These are phyloP conservation scores for Chaetorhynchus papuensis DNA, from an alignment of 2,113 vertebrate species.

Conservation along the genomic window DNA sequence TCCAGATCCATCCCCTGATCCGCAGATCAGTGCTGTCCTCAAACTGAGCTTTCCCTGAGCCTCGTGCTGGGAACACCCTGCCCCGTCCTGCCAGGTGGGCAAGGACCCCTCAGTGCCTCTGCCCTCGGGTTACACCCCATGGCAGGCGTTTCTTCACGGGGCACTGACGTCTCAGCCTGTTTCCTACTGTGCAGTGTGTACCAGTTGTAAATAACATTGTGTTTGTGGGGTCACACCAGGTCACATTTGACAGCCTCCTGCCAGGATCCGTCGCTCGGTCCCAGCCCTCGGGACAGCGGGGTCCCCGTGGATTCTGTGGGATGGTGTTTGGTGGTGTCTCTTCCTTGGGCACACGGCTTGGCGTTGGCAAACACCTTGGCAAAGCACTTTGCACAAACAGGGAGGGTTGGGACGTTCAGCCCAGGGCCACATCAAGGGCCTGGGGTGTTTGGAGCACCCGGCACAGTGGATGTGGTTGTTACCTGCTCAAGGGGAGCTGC, in stretches of 20 bases:
- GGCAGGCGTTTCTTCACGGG: accelerated
- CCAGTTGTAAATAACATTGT: no score
- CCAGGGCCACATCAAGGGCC: accelerated
- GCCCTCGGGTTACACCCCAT: accelerated
- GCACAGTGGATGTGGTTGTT: neutral
- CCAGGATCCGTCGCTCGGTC: accelerated
- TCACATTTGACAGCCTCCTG: neutral
- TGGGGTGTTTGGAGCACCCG: neutral
- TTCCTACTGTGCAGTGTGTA: accelerated
- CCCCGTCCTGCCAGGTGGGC: accelerated
- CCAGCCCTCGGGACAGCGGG: neutral
- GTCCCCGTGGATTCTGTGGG: no score
- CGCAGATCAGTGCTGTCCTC: neutral
- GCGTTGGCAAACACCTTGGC: neutral
- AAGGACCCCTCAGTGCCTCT: neutral
- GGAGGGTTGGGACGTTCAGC: neutral
- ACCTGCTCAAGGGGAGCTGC: neutral
- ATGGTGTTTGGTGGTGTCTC: neutral
- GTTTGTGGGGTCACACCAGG: neutral
- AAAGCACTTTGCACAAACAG: neutral
- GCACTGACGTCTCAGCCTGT: accelerated
- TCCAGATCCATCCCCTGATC: neutral
- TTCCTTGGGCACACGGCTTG: neutral
- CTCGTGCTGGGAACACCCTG: neutral
- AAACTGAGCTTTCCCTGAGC: neutral